Evolutionary conservation across 2,113 vertebrate species (phyloP), one percentile per base, ranked within the genome.

Genomic region (Mellivora capensis): DNA sequence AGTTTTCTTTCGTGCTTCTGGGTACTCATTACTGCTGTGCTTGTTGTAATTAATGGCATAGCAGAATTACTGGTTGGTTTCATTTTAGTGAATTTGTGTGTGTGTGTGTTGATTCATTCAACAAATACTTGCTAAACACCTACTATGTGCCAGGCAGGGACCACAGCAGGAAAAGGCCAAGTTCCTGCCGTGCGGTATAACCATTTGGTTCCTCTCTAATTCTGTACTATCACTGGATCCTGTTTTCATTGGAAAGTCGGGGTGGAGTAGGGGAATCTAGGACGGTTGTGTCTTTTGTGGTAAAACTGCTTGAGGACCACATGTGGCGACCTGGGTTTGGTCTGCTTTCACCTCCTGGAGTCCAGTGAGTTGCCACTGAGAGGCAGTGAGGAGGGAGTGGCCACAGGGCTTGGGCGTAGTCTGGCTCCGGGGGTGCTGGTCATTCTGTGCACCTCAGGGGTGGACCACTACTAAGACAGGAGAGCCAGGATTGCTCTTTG

Each of bases 321-420:
- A 18, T 2, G 1, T 31, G 5, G 29, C 2, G 4, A 12, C 61
- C 31, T 67, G n/a, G 31, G 57, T 87, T 44, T 67, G 62, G 62
- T 77, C 31, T 29, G 52, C 10, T 62, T 76, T 82, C 15, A 11
- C 44, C 15, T 86, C 74, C 42, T 57, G 49, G 64, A 59, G 37
- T 44, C 20, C 39, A 74, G 6, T 64, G 67, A 93, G 44, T 91
- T 89, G 29, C 23, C 21, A 17, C 0, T 15, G 47, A 83, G 71
- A 12, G 20, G 54, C 95, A 91, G 14, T 17, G 93, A 98, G 67
- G 88, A 82, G 47, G 96, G 81, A 77, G 34, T 44, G 87, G 37
- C 61, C 83, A 61, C 47, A 82, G 54, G 27, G 61, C 29, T 67
- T 34, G 61, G 91, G 93, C 39, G 39, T 82, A 42, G 27, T 23